These are phyloP conservation scores for Morpho achilles DNA, from an alignment of 2,888 invertebrate genomes.

Conservation along the genomic window DNA sequence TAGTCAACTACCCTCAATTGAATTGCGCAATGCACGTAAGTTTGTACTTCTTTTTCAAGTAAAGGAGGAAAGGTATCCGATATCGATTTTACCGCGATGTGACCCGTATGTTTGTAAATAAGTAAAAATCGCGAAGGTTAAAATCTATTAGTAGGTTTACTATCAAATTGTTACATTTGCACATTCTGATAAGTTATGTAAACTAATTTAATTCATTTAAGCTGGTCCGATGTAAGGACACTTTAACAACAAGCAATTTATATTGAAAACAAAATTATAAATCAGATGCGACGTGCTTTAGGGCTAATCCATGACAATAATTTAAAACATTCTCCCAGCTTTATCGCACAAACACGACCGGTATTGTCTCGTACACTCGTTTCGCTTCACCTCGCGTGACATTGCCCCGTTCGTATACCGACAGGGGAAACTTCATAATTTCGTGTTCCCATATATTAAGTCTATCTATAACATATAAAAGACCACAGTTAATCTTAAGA, in stretches of 20 bases:
- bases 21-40: no score
- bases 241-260: not conserved
- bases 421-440: constrained; percentile 59
- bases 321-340: constrained; percentile 59
- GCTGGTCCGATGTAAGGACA: not conserved
- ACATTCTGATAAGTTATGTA: not conserved
- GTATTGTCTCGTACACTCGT: constrained; percentile 56
- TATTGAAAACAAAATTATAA: constrained; percentile 12
- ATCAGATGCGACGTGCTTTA: constrained; percentile 20
- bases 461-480: constrained; percentile 25
- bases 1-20: no score
- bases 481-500: constrained; percentile 1
- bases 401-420: constrained; percentile 46
- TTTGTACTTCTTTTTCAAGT: no score
- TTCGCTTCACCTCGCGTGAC: constrained; percentile 59
- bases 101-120: no score
- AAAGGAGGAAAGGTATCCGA: no score
- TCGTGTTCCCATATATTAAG: constrained; percentile 39
- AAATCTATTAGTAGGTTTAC: no score
- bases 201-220: not conserved
- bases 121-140: no score
- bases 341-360: constrained; percentile 58
- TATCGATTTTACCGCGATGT: no score
- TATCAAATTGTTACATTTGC: no score
- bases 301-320: constrained; percentile 36